These are phyloP conservation scores for Liodrosophila aerea DNA, from an alignment of 2,888 invertebrate species.

Conservation along the genomic window DNA sequence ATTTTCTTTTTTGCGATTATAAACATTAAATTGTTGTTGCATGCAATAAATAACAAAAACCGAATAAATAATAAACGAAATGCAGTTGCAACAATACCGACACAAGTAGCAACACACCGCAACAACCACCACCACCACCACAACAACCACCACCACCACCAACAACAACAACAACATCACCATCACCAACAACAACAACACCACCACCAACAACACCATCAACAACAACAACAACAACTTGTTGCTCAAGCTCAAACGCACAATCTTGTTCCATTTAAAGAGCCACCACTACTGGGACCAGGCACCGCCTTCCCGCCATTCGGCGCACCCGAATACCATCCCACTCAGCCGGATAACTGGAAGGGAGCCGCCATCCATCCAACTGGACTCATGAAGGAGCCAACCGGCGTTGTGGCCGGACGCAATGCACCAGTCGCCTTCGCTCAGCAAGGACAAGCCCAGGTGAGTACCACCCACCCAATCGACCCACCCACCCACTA, in stretches of 20 bases:
- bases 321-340: conserved; percentile 82
- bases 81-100: conserved; percentile 53
- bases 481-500: too few relatives aligned
- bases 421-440: conserved; percentile 82
- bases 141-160: conserved; percentile 36
- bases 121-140: conserved; percentile 43
- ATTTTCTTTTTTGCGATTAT: conserved; percentile 27
- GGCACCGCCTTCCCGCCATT: conserved; percentile 82
- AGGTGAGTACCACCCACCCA: conserved; percentile 70
- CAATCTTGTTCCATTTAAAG: conserved; percentile 83
- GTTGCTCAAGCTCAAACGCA: conserved; percentile 76
- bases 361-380: conserved; percentile 82
- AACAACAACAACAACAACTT: conserved; percentile 65
- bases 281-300: conserved; percentile 83
- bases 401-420: conserved; percentile 83
- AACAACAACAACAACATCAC: conserved; percentile 48
- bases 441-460: conserved; percentile 81
- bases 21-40: conserved; percentile 64
- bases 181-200: conserved; percentile 45
- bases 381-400: conserved; percentile 86
- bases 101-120: conserved; percentile 49
- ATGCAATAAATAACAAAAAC: conserved; percentile 56
- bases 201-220: conserved; percentile 52
- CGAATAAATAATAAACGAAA: conserved; percentile 24
- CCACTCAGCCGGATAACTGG: conserved; percentile 82